Percentiles rank a stretch among this genome's conserved stretches.
These are phyloP conservation scores for Zaprionus vittiger DNA, from an alignment of 1,140 invertebrate genomes.

Conservation along the genomic window DNA sequence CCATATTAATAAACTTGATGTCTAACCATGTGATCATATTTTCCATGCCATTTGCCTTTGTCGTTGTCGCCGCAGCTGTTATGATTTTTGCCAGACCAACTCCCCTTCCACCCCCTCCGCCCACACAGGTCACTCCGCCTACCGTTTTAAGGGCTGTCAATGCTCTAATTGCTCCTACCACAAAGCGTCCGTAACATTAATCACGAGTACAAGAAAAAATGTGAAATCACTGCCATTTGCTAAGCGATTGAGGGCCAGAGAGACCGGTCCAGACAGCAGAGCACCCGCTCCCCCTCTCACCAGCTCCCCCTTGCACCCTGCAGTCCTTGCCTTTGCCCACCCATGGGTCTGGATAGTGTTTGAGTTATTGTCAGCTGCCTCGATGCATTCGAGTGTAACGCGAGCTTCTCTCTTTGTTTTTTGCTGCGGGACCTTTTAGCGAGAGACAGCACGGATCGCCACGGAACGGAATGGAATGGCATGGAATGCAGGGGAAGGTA, in stretches of 20 bases:
- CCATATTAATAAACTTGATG: slow-evolving; percentile 59
- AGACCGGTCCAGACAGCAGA: slow-evolving; percentile 10
- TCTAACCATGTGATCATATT: slow-evolving; percentile 70
- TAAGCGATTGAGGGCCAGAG: slow-evolving; percentile 64
- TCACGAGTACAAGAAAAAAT: slow-evolving; percentile 63
- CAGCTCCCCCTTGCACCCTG: background rate
- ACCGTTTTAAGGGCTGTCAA: slow-evolving; percentile 66
- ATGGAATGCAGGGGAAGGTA: slow-evolving; percentile 45
- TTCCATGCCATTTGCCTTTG: slow-evolving; percentile 74
- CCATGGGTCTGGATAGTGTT: slow-evolving; percentile 39
- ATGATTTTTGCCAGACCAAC: slow-evolving; percentile 39
- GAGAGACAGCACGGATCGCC: slow-evolving; percentile 26
- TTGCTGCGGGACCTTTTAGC: slow-evolving; percentile 58
- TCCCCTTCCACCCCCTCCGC: background rate
- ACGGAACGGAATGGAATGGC: slow-evolving; percentile 11
- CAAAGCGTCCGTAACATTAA: slow-evolving; percentile 70
- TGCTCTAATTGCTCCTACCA: slow-evolving; percentile 81
- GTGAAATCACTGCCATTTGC: slow-evolving; percentile 78
- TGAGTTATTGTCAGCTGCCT: slow-evolving; percentile 75
- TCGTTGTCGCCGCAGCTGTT: slow-evolving; percentile 71
- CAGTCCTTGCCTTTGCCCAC: background rate
- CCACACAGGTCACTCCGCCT: background rate
- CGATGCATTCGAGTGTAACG: slow-evolving; percentile 80
- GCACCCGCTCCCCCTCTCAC: background rate
- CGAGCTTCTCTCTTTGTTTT: slow-evolving; percentile 53